Conservation (phyloP, 2,113 vertebrate species). For the Peromyscus leucopus region DNA sequence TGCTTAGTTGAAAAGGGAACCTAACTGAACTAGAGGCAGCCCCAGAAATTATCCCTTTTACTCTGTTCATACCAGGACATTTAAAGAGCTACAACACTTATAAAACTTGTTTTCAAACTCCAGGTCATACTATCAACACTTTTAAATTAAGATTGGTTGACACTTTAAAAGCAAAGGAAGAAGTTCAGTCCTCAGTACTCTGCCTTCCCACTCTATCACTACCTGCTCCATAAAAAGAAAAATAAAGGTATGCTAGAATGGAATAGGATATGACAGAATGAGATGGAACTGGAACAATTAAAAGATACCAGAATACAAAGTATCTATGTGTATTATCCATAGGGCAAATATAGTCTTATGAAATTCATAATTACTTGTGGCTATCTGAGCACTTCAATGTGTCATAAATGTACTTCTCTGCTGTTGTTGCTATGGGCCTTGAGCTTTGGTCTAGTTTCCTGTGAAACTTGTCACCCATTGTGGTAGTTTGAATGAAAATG, state of each 20-base stretch:
- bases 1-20: background rate
- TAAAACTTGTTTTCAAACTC: background rate
- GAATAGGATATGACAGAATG: background rate
- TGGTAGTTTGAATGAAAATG: background rate
- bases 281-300: background rate
- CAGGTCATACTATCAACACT: background rate
- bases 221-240: background rate
- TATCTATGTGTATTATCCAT: background rate
- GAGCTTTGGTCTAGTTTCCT: background rate
- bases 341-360: background rate
- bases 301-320: conserved; percentile 5
- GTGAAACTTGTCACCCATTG: background rate
- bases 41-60: conserved; percentile 24
- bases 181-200: background rate
- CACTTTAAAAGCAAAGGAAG: background rate
- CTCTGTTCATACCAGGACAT: background rate
- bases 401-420: conserved; percentile 45
- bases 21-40: background rate
- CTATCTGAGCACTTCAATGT: background rate
- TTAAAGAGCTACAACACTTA: conserved; percentile 14
- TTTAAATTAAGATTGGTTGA: conserved; percentile 44
- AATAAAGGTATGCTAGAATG: background rate
- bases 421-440: background rate
- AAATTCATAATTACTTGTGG: conserved; percentile 11
- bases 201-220: background rate